A percentile compares a stretch with the other conserved stretches of the same genome.
Conservation (phyloP, 1,140 invertebrate species). For the Bombus terrestris region DNA sequence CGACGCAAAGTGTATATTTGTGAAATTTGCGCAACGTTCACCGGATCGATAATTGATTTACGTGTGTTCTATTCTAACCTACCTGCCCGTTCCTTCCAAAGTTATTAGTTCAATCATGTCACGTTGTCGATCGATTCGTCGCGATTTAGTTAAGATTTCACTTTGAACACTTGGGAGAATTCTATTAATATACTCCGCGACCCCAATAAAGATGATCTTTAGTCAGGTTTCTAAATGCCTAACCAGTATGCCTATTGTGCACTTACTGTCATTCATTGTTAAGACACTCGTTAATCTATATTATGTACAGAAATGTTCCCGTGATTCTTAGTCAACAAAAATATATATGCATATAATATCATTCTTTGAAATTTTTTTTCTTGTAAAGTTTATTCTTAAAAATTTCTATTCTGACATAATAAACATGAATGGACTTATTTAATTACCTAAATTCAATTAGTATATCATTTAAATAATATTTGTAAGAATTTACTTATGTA, state of each 20-base stretch:
- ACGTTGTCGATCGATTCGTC: constrained; percentile 8
- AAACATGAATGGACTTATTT: background rate
- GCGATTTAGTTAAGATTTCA: constrained; percentile 13
- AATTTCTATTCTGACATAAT: background rate
- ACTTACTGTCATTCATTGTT: constrained; percentile 39
- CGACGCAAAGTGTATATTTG: too few species aligned
- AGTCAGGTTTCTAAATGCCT: constrained; percentile 35
- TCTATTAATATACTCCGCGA: background rate
- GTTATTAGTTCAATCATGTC: constrained; percentile 42
- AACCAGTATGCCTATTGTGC: constrained; percentile 20
- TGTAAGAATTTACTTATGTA: background rate
- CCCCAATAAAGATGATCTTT: background rate
- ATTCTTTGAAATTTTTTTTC: background rate
- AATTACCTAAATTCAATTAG: background rate
- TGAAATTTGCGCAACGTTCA: constrained; percentile 64
- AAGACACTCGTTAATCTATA: constrained; percentile 4
- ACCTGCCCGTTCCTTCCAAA: constrained; percentile 43
- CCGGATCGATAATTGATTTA: constrained; percentile 72
- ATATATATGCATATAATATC: background rate
- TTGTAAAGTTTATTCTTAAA: background rate
- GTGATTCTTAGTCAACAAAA: background rate
- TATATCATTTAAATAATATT: background rate
- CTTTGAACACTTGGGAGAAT: background rate
- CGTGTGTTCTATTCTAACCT: constrained; percentile 68
- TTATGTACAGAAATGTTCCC: background rate